Evolutionary conservation across 2,888 invertebrate species (phyloP), one percentile per base, ranked within the genome.

Genomic region (Cataglyphis albicans): DNA sequence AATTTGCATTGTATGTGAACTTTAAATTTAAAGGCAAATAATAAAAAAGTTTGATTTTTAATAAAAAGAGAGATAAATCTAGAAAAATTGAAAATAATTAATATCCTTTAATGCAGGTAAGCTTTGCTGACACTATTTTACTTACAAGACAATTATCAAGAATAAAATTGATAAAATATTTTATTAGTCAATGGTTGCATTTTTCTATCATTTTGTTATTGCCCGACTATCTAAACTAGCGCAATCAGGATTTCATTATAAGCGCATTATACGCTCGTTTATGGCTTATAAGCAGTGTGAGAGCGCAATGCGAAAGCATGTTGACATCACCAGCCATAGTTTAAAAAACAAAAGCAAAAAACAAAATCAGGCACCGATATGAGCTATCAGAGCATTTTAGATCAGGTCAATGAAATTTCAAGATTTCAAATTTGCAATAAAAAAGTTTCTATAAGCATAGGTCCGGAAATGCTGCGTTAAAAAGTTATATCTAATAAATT

Each of bases 251-350:
- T 48, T 44, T 57, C 41, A 29, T 70, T 80, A 70, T 70, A n/a
- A 80, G 48, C 57, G 21, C 21, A 10, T 74, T 44, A 74, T 32
- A 64, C 21, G 64, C 41, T 73, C 29, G 61, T n/a, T 63, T 32
- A 21, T 15, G 15, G 44, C 18, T 32, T 59, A 18, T n/a, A 74
- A 74, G 74, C 63, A 38, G 81, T 52, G 63, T 81, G 63, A 81
- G 55, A 81, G 4, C 38, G 21, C 15, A 35, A 73, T 35, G 41
- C 32, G 12, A 25, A 70, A 61, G 21, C 29, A n/a, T 44, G n/a
- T 55, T n/a, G n/a, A 12, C 25, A 81, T 29, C 48, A 15, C 12
- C 1, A 18, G 6, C 21, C 15, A 6, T 12, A 10, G 3, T 59
- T 41, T 52, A 25, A 25, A 25, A 25, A 25, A 25, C 25, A 25